Percentiles rank a stretch among this genome's conserved stretches.
Conservation (phyloP, 2,113 vertebrate genomes). For the Sialia sialis region DNA sequence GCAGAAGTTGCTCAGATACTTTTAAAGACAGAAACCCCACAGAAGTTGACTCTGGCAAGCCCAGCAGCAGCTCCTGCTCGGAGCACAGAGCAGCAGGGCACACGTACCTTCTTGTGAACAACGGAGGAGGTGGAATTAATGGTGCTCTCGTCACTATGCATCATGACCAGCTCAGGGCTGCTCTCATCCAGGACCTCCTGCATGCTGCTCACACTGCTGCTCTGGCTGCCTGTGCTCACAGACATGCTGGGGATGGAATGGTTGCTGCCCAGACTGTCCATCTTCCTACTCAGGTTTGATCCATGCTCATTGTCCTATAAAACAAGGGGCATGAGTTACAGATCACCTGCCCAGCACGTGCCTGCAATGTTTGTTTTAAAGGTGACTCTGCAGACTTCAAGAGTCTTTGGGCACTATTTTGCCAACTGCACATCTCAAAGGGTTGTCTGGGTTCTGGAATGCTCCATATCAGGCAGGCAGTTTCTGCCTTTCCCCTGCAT, state of each 20-base stretch:
- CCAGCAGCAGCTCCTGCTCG: not conserved
- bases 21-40: not conserved
- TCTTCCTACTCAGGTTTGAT: constrained; percentile 82
- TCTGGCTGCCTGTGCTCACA: constrained; percentile 94
- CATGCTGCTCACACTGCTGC: constrained; percentile 98
- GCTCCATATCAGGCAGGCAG: not conserved
- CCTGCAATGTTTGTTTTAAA: constrained; percentile 35
- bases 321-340: constrained; percentile 60
- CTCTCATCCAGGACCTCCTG: constrained; percentile 94
- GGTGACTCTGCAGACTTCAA: constrained; percentile 3
- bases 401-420: not conserved
- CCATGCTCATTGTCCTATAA: constrained; percentile 92
- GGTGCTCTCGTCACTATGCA: constrained; percentile 84
- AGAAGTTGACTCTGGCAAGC: not conserved
- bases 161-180: constrained; percentile 85
- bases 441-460: not conserved
- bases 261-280: constrained; percentile 97
- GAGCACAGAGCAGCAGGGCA: not conserved
- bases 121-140: constrained; percentile 80
- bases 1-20: not conserved
- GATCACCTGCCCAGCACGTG: not conserved
- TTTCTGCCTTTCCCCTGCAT: not conserved
- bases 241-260: constrained; percentile 96
- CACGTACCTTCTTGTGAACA: constrained; percentile 87
- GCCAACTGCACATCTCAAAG: not conserved